Evolutionary conservation across 2,113 vertebrate species (phyloP), one percentile per base, ranked within the genome.

Genomic region (Pao palembangensis): DNA sequence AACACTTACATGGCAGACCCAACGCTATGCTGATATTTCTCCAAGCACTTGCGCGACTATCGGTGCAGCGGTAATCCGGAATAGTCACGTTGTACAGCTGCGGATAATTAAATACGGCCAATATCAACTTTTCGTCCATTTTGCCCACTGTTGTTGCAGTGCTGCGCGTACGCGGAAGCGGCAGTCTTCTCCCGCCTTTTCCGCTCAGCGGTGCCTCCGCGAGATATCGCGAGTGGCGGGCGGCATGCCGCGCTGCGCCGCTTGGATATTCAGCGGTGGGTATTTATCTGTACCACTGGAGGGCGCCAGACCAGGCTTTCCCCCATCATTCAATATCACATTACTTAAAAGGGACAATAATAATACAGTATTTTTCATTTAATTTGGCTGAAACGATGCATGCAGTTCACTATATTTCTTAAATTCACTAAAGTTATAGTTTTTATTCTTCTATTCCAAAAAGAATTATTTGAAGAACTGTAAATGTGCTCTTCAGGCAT

Each of bases 111-210:
- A 74, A 87, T 21, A 90, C 83, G 18, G 82, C 62, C 63, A 83
- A 78, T 76, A 89, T 82, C 78, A 89, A 87, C 84, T 89, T 89
- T 64, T 89, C 84, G 83, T 88, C 87, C 87, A 88, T 89, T 79
- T 89, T 82, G 73, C 61, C 58, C 44, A 13, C 43, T 48, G 67
- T 57, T 61, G 61, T 68, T 42, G 47, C 44, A 56, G 49, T 58
- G 66, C 60, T 78, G 82, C 81, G 85, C 87, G 80, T 57, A 79
- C 80, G 84, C 84, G 84, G 87, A 88, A 87, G 84, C 85, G 85
- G 81, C 81, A 79, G 34, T 20, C 58, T 72, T 75, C 87, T 86
- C 85, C 82, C 84, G 84, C 85, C 82, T 89, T 89, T 88, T 84
- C 84, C 86, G 86, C 84, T 54, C 79, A 57, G 76, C 67, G 28